Conservation (phyloP, 2,888 invertebrate species). For the Abrostola triplasia region DNA sequence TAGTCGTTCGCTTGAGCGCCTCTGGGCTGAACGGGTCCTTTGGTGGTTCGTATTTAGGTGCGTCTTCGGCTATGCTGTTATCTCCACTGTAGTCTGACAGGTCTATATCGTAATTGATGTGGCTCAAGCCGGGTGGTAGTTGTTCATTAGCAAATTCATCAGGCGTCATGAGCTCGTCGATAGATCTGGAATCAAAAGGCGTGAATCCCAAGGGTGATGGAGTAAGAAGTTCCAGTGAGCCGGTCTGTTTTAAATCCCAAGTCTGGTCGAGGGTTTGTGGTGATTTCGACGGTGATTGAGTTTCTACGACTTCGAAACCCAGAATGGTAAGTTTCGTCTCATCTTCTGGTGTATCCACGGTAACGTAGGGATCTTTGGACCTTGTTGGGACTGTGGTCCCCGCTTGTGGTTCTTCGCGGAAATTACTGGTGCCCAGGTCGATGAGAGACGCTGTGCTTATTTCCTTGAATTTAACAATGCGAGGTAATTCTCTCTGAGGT, state of each 20-base stretch:
- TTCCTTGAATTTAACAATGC: conserved; percentile 72
- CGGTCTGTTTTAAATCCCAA: conserved; percentile 77
- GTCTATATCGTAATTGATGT: conserved; percentile 93
- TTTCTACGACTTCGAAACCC: conserved; percentile 74
- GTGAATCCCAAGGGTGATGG: conserved; percentile 88
- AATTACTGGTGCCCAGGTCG: conserved; percentile 60
- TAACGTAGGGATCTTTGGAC: conserved; percentile 38
- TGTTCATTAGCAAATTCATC: conserved; percentile 88
- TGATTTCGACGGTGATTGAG: conserved; percentile 74
- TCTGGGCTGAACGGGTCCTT: conserved; percentile 89
- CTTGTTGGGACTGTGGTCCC: conserved; percentile 6
- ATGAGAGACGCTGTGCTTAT: conserved; percentile 70
- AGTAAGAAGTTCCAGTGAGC: conserved; percentile 87
- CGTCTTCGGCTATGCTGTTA: conserved; percentile 90
- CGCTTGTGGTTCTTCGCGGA: conserved; percentile 27
- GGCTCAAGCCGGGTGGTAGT: conserved; percentile 89
- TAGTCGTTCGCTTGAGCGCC: conserved; percentile 67
- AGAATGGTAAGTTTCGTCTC: conserved; percentile 73
- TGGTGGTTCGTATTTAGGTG: conserved; percentile 68
- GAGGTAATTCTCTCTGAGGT: conserved; percentile 75
- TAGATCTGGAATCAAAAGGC: conserved; percentile 88
- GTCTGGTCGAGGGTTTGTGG: conserved; percentile 70
- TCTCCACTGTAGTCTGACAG: conserved; percentile 92
- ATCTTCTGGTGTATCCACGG: conserved; percentile 49
- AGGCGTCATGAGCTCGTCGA: conserved; percentile 89